These are phyloP conservation scores for Pteria penguin DNA, from an alignment of 2,888 invertebrate species.

Conservation along the genomic window DNA sequence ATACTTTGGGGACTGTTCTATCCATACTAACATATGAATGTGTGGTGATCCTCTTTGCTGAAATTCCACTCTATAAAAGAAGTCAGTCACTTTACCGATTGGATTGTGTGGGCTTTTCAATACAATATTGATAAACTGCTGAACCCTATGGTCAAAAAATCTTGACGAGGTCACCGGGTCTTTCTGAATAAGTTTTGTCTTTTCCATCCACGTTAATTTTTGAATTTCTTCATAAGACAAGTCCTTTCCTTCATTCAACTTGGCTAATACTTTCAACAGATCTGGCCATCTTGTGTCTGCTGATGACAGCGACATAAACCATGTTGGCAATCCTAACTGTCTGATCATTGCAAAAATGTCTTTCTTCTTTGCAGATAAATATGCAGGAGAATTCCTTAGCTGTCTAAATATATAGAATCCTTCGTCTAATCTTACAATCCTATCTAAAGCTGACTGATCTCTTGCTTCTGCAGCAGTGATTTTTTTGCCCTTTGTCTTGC, in stretches of 20 bases:
- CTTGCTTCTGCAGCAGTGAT: constrained; percentile 17
- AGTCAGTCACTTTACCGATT: too few relatives aligned
- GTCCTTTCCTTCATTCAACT: constrained; percentile 29
- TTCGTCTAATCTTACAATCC: constrained; percentile 63
- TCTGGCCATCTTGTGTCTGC: constrained; percentile 50
- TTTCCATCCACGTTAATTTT: constrained; percentile 38
- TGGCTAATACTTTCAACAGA: constrained; percentile 45
- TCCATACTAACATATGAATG: constrained; percentile 52
- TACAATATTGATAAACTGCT: constrained; percentile 43
- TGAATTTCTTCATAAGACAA: constrained; percentile 31
- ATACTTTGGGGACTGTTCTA: constrained; percentile 45
- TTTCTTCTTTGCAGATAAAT: constrained; percentile 39
- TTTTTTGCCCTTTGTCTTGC: constrained; percentile 18
- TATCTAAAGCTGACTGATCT: background rate
- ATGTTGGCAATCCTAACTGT: constrained; percentile 51
- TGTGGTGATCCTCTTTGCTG: too few relatives aligned
- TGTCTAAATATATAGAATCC: constrained; percentile 70
- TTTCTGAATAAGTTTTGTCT: constrained; percentile 44
- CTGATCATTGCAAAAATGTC: constrained; percentile 58
- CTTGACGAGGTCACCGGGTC: constrained; percentile 52
- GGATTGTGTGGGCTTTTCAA: constrained; percentile 43
- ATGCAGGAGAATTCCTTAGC: constrained; percentile 48
- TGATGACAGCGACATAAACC: constrained; percentile 51
- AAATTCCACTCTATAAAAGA: too few relatives aligned
- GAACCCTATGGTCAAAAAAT: constrained; percentile 46